These are phyloP conservation scores for Cactoblastis cactorum DNA, from an alignment of 2,888 invertebrate species.

Conservation along the genomic window DNA sequence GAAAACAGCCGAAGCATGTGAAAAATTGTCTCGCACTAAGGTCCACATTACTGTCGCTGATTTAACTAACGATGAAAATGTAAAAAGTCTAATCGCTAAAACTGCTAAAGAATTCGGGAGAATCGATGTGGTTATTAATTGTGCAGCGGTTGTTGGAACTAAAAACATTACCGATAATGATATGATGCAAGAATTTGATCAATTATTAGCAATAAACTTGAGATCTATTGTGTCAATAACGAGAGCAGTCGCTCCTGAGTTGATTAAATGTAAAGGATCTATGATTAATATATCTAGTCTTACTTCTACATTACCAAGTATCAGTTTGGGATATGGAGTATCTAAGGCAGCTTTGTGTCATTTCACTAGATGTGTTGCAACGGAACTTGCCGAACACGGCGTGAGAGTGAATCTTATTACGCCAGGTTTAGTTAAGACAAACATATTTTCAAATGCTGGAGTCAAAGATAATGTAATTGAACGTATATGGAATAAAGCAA, in stretches of 20 bases:
- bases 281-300: constrained; percentile 43
- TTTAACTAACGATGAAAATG: constrained; percentile 32
- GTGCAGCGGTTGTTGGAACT: constrained; percentile 31
- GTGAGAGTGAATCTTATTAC: constrained; percentile 85
- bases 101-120: constrained; percentile 32
- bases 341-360: constrained; percentile 87
- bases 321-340: constrained; percentile 74
- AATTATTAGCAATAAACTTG: constrained; percentile 35
- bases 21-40: constrained; percentile 31
- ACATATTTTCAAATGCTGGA: constrained; percentile 28
- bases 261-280: constrained; percentile 36
- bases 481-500: constrained; percentile 17
- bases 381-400: constrained; percentile 78
- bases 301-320: constrained; percentile 13
- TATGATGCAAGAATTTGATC: constrained; percentile 34
- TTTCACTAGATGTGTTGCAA: constrained; percentile 84
- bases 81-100: constrained; percentile 31
- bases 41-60: constrained; percentile 34
- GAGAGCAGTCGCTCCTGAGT: constrained; percentile 27
- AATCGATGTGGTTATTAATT: constrained; percentile 43
- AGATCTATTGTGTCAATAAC: constrained; percentile 36
- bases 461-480: constrained; percentile 24
- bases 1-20: constrained; percentile 30
- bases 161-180: constrained; percentile 28
- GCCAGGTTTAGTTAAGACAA: constrained; percentile 82